Base-by-base conservation (phyloP, 2,888 invertebrate species). In the Poecilobothrus nobilitatus region DNA sequence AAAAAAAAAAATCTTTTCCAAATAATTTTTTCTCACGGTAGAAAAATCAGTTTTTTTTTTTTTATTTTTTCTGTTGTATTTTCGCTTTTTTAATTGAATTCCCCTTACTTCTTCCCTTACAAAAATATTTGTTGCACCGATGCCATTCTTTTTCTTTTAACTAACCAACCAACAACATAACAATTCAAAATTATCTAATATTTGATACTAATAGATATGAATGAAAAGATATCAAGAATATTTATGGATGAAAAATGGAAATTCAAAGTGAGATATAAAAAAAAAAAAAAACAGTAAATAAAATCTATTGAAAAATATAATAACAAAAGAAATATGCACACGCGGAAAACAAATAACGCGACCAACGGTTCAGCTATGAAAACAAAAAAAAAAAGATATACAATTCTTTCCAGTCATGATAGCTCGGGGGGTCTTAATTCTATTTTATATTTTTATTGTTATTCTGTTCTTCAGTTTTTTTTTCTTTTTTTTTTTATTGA, bases 181-280 rank as follows among this genome's bases (percentile, higher is more conserved):
- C 37, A 37, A 12, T 37, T 12, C 37, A 37, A 37, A 37, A 37
- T 10, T 53, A 15, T 53, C 9, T 53, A 53, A 53, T 18, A 53
- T 18, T 18, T 18, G 18, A 18, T 18, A 53, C 53, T 53, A 53
- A 53, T 53, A 53, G 53, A 53, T 53, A 53, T 53, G 18, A 53
- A 53, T 18, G 53, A 53, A 53, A 53, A 53, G 53, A 53, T 53
- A 53, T 53, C 53, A 18, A 53, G 53, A 53, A 53, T 53, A 53
- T 53, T 53, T 12, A 18, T 53, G 9, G 41, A 53, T 18, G 53
- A 53, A 12, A 18, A 53, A 53, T 53, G 18, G 53, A 53, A 53
- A 53, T 53, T 53, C 15, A 53, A 53, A 53, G 53, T 53, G 53
- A 53, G 53, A 53, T 53, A 53, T 53, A 53, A 53, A 18, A 53